phyloP scores from a whole-genome alignment of 2,113 vertebrate genomes.

The Hucho hucho region DNA sequence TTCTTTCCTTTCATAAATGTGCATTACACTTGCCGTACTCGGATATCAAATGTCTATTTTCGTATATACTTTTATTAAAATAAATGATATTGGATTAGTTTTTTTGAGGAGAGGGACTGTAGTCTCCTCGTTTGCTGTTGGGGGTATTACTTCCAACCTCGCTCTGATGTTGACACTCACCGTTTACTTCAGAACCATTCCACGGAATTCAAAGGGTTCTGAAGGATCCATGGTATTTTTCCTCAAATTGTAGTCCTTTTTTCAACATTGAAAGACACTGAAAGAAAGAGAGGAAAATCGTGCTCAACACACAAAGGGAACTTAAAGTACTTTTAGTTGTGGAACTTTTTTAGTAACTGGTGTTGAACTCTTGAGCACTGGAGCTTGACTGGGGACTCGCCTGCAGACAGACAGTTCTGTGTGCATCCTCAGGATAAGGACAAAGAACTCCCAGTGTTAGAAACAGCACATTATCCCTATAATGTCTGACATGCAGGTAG shows the following conservation, averaged over 20 bases:
- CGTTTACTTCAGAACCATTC: slow-evolving; percentile 45
- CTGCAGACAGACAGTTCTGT: slow-evolving; percentile 49
- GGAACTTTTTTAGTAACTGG: slow-evolving; percentile 50
- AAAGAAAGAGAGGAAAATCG: slow-evolving; percentile 48
- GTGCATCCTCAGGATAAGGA: slow-evolving; percentile 55
- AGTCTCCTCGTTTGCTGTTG: slow-evolving; percentile 5
- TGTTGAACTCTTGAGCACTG: slow-evolving; percentile 54
- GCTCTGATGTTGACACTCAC: slow-evolving; percentile 34
- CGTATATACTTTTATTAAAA: slow-evolving; percentile 67
- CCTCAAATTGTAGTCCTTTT: slow-evolving; percentile 47
- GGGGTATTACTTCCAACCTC: slow-evolving; percentile 23
- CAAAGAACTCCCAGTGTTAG: slow-evolving; percentile 48
- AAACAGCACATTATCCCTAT: slow-evolving; percentile 47
- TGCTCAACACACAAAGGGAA: slow-evolving; percentile 69
- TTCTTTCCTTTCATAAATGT: slow-evolving; percentile 49
- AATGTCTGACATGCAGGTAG: slow-evolving; percentile 56
- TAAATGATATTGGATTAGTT: slow-evolving; percentile 61
- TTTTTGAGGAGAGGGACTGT: slow-evolving; percentile 45
- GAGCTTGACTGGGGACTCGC: slow-evolving; percentile 38
- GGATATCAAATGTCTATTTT: slow-evolving; percentile 65
- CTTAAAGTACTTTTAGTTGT: slow-evolving; percentile 57
- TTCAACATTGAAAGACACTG: slow-evolving; percentile 32
- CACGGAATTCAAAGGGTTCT: slow-evolving; percentile 47
- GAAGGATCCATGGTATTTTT: slow-evolving; percentile 44
- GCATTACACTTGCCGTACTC: slow-evolving; percentile 44